Evolutionary conservation across 2,113 vertebrate species (phyloP), one percentile per base, ranked within the genome.

Genomic region (Leucosticte australis): DNA sequence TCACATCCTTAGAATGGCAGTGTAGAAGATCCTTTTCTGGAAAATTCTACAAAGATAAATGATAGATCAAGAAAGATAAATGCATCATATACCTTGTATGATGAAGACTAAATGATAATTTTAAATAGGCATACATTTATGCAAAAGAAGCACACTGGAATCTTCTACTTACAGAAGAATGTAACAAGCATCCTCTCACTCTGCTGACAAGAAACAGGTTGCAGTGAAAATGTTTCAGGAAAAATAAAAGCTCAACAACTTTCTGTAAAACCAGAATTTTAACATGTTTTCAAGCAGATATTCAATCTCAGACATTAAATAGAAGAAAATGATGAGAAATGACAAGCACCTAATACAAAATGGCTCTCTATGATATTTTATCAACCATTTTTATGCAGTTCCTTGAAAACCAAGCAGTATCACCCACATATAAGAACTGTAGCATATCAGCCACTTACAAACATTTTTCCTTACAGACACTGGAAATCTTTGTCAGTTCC

Each of bases 11-110:
- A 73, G 99, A 99, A 41, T 97, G 96, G 97, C 99, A 99, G 96
- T 99, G 99, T 27, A 99, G 98, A 94, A 99, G 98, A 95, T 99
- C 99, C 41, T 96, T 98, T 84, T 99, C 99, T 74, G 99, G 99
- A 97, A 99, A 99, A 96, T 98, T 98, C 99, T 99, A 97, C n/a
- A 85, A 95, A 55, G 41, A 90, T 77, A 95, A 85, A 90, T 64
- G 27, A 65, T 5, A 95, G 47, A 83, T 64, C 33, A 91, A 90
- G 52, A 90, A 41, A 93, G 95, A 80, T 46, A 87, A 89, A 80
- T 55, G 35, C 12, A 91, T 76, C 12, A 21, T 31, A 62, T 28
- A 70, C 19, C 31, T 57, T 37, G 24, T 55, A 77, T 47, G 15
- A 71, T 42, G 3, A 93, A 56, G 22, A 75, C 63, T 27, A 73